Base-by-base conservation (phyloP, 2,888 invertebrate species). In the Glaucopsyche alexis region DNA sequence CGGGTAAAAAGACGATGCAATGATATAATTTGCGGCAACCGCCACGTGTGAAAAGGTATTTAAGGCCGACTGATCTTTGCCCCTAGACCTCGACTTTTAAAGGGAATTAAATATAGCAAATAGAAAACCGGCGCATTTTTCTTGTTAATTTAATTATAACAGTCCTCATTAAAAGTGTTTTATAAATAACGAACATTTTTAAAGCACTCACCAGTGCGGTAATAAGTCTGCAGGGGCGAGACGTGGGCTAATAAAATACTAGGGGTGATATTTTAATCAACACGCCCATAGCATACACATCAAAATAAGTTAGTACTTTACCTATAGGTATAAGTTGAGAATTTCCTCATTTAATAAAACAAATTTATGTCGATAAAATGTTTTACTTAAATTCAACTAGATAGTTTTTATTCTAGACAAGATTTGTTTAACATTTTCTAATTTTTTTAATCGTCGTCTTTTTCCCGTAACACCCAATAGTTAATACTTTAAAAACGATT, bases 101-200 rank as follows among this genome's bases (percentile, higher is more conserved):
- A 40, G 13, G 38, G 38, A 64, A 38, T 2, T 38, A 50, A 50
- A n/a, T 50, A 50, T 64, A 38, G 11, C 64, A 40, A 16, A 55
- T 55, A 14, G 7, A 55, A 55, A 55, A 55, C 7, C 7, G n/a
- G 3, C 5, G 7, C 16, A 16, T 14, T 8, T 4, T 55, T 55
- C 19, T n/a, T 55, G n/a, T 55, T 55, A 7, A 55, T 16, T 16
- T 55, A 55, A n/a, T n/a, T 16, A 16, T 16, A 29, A 29, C 29
- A n/a, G 55, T 55, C 16, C 55, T 55, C 13, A 55, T 65, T 42
- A n/a, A 74, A 71, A 71, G 14, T 8, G 40, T 71, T 55, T 19
- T 38, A 40, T 19, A 71, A 71, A 71, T 14, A 47, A 47, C 29
- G 29, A 29, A 29, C 42, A 69, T n/a, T 2, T 47, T n/a, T 42